Evolutionary conservation across 2,888 invertebrate genomes (phyloP).

Genomic region (Pecten maximus): DNA sequence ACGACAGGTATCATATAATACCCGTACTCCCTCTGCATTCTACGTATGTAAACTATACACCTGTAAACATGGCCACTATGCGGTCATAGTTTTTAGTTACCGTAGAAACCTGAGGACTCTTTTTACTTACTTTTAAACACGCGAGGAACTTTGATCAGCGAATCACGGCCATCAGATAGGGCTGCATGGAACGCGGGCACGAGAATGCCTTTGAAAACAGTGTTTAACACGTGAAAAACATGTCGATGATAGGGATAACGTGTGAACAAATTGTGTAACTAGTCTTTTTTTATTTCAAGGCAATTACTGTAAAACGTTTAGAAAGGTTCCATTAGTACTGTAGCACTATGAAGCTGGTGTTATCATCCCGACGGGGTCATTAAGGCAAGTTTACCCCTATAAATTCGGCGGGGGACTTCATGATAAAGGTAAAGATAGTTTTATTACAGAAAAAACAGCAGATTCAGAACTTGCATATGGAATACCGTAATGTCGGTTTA

Average conservation of each 20-base stretch:
- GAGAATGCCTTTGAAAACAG: not conserved
- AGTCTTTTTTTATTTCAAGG: not conserved
- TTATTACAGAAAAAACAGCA: not conserved
- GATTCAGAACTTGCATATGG: not conserved
- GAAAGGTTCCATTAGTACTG: not conserved
- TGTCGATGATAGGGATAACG: constrained; percentile 24
- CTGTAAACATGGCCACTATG: not conserved
- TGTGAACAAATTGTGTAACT: constrained; percentile 10
- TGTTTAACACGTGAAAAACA: constrained; percentile 24
- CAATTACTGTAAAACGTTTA: constrained; percentile 18
- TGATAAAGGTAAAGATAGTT: not conserved
- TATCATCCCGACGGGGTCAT: not conserved
- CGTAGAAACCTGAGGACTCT: not conserved
- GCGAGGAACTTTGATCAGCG: not conserved
- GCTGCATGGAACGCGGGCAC: not conserved
- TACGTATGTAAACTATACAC: not conserved
- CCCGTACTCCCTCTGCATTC: not conserved
- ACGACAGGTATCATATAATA: not conserved
- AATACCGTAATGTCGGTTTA: not conserved
- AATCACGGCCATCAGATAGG: constrained; percentile 1
- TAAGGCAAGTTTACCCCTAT: not conserved
- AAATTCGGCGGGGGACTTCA: not conserved
- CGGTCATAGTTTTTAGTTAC: not conserved
- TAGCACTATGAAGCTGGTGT: not conserved
- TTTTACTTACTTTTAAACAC: not conserved